Evolutionary conservation across 2,888 invertebrate genomes (phyloP), one percentile per base, ranked within the genome.

Genomic region (Drosophila paucipuncta): DNA sequence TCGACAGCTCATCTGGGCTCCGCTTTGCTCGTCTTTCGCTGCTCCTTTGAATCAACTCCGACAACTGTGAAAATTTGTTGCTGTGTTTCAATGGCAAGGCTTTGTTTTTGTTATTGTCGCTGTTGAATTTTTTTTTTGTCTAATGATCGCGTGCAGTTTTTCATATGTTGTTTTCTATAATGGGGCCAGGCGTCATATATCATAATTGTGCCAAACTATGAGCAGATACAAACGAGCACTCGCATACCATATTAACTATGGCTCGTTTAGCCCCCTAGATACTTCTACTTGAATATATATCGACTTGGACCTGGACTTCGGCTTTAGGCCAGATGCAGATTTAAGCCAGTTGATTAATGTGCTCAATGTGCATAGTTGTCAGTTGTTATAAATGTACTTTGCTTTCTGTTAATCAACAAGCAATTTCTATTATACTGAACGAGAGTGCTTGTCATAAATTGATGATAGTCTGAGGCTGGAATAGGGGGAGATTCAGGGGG

Each of bases 111-210:
- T 41, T 70, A 52, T 47, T 67, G 55, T 22, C 70, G 77, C 55
- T 62, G 58, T 52, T 52, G 50, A 41, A 9, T 16, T 9, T 25
- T 22, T n/a, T 39, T n/a, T 73, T 39, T 74, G 85, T 88, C 85
- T 88, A 86, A 86, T 90, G 85, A 86, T 90, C 90, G 85, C 89
- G 89, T 90, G 89, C 89, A 88, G 73, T 85, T 89, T 86, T 75
- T 84, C 83, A 85, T 80, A 88, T 84, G 84, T 39, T 9, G 37
- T 85, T 85, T 73, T 58, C 66, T 73, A 72, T 84, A 89, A 76
- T 82, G 72, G 73, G 59, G 33, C 85, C 73, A 67, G 73, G 78
- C 88, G 58, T 83, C 85, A 88, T 88, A 85, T 90, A 90, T 85
- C 84, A 85, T 88, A 85, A 88, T 85, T 85, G 90, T 85, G 90